phyloP scores from a whole-genome alignment of 2,888 invertebrate genomes.

The Itoplectis maculator region DNA sequence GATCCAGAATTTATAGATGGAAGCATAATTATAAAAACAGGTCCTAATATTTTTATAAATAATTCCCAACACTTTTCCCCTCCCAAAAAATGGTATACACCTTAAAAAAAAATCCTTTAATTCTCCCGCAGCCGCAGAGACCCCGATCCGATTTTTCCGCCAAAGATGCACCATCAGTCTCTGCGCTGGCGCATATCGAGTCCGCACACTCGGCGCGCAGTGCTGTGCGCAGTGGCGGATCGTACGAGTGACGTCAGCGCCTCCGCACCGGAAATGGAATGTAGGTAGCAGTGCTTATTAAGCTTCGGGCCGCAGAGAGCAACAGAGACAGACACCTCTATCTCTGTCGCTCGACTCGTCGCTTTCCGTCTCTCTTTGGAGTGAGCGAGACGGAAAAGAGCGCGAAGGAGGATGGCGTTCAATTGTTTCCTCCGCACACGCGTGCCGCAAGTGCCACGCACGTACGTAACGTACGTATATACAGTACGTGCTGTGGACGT shows the following conservation, averaged over 20 bases:
- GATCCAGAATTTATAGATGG: too few species aligned
- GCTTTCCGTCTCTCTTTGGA: too few species aligned
- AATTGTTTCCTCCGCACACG: constrained; percentile 84
- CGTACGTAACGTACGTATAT: constrained; percentile 62
- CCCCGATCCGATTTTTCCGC: too few species aligned
- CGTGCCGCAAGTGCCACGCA: constrained; percentile 80
- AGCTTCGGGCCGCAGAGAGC: constrained; percentile 75
- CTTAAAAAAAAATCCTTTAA: too few species aligned
- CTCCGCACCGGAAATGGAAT: constrained; percentile 84
- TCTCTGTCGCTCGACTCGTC: too few species aligned
- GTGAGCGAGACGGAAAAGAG: constrained; percentile 60
- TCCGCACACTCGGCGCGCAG: constrained; percentile 41
- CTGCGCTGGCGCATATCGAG: constrained; percentile 6
- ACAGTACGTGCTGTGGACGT: neutral
- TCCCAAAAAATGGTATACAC: too few species aligned
- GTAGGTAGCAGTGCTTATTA: constrained; percentile 84
- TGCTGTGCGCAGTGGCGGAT: too few species aligned
- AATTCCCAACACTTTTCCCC: too few species aligned
- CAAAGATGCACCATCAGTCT: too few species aligned
- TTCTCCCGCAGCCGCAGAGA: too few species aligned
- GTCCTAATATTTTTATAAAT: too few species aligned
- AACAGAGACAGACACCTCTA: constrained; percentile 57
- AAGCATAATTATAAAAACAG: too few species aligned
- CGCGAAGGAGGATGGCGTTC: constrained; percentile 77
- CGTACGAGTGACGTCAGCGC: constrained; percentile 82